Percentiles rank a stretch among this genome's conserved stretches.
These are phyloP conservation scores for Drosophila anomelani DNA, from an alignment of 2,888 invertebrate species.

Conservation along the genomic window DNA sequence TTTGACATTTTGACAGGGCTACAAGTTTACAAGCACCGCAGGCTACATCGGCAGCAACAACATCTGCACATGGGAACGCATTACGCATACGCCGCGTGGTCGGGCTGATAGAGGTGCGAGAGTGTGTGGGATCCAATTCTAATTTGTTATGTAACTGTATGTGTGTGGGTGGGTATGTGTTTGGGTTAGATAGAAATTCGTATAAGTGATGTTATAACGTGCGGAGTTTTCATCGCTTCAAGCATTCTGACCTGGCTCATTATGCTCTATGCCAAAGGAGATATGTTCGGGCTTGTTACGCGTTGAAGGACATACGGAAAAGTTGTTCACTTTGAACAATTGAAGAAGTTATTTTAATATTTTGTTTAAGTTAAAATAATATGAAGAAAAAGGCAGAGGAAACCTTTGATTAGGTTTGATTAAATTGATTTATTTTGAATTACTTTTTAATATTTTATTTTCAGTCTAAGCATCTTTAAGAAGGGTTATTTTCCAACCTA, in stretches of 20 bases:
- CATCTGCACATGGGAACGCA: conserved; percentile 49
- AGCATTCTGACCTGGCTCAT: conserved; percentile 44
- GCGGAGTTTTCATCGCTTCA: conserved; percentile 48
- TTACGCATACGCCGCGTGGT: conserved; percentile 71
- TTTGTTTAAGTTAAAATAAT: not conserved
- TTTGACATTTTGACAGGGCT: conserved; percentile 75
- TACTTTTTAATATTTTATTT: too few species aligned
- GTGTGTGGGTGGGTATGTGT: conserved; percentile 21
- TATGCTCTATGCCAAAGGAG: conserved; percentile 9
- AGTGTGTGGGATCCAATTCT: conserved; percentile 58
- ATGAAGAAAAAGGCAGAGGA: too few species aligned
- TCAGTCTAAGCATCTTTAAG: not conserved
- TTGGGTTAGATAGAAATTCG: conserved; percentile 38
- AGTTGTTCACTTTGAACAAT: not conserved
- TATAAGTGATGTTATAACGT: conserved; percentile 43
- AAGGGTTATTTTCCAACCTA: too few species aligned
- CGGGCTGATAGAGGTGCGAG: conserved; percentile 8
- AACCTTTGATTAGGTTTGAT: too few species aligned
- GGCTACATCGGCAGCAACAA: conserved; percentile 46
- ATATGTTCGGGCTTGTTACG: not conserved
- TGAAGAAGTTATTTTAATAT: not conserved
- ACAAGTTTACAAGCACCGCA: conserved; percentile 66
- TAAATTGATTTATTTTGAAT: not conserved
- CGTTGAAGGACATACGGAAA: not conserved
- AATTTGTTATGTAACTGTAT: conserved; percentile 59